Percentiles rank a stretch among this genome's conserved stretches.
Conservation (phyloP, 2,888 invertebrate species). For the Sinopyrophorus schimmeli region DNA sequence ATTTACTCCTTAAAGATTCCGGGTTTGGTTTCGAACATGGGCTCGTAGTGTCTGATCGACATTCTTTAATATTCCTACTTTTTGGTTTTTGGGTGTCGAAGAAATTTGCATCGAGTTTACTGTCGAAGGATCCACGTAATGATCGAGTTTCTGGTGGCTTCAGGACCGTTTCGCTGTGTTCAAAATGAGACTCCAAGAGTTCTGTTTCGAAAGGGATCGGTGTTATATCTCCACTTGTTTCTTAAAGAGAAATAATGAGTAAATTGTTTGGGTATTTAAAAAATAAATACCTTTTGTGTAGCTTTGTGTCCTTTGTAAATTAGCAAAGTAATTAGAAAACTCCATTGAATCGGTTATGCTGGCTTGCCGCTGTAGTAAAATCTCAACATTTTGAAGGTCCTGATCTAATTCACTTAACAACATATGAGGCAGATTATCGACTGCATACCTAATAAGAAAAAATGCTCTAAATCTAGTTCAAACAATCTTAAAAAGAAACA, state of each 20-base stretch:
- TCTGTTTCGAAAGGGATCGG: conserved; percentile 70
- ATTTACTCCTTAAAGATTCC: no score
- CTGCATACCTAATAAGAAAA: conserved; percentile 48
- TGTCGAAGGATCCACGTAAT: no score
- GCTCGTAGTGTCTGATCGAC: no score
- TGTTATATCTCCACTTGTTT: conserved; percentile 70
- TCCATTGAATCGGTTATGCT: conserved; percentile 50
- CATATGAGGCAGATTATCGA: conserved; percentile 57
- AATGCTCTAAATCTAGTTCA: no score
- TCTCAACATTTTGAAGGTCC: conserved; percentile 58
- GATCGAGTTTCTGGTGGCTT: not conserved
- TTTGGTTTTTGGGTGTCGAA: not conserved
- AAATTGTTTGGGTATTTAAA: conserved; percentile 4
- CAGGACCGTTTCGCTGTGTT: not conserved
- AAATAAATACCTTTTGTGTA: not conserved
- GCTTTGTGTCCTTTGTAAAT: conserved; percentile 37
- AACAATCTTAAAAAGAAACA: no score
- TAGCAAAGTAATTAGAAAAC: conserved; percentile 51
- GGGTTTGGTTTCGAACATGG: no score
- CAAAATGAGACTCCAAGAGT: no score
- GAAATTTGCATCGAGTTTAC: no score
- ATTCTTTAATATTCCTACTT: no score
- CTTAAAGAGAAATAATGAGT: conserved; percentile 38
- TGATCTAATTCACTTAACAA: conserved; percentile 61
- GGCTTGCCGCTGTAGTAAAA: conserved; percentile 54